Evolutionary conservation across 2,888 invertebrate species (phyloP), one percentile per base, ranked within the genome.

Genomic region (Dexiosoma caninum): DNA sequence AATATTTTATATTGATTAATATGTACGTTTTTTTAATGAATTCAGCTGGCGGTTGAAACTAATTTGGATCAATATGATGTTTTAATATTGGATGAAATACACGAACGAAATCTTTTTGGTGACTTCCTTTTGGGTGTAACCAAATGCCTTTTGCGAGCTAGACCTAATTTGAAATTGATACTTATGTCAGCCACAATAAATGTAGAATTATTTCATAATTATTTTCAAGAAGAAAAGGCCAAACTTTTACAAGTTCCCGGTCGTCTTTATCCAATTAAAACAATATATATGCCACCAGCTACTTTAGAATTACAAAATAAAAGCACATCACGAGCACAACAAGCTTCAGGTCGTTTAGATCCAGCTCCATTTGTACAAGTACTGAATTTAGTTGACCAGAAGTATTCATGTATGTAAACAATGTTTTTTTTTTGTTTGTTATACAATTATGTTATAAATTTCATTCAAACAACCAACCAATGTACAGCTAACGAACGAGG

Each of bases 181-280:
- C 93, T 99, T 0, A 99, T 99, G 99, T 98, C 98, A 0, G 99
- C 99, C 12, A 99, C 99, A 0, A 99, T 99, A 74, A 99, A 99
- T 91, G 95, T 99, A 27, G 93, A 97, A 83, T 91, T 99, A n/a
- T 99, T 99, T 89, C 93, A 94, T 82, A 92, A 94, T 83, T 99
- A 98, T 89, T 99, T 99, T 86, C 90, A 93, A 2, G 92, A 93
- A 2, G 95, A 97, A 87, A 92, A 94, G 49, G 96, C 96, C 49
- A 94, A 94, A 75, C 93, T 97, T 62, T 93, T 98, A 84, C 94
- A 97, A 94, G 97, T 99, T 14, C 99, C 99, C 6, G 99, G 99
- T 0, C 92, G 99, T 64, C 91, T 99, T 37, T 97, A 95, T 91
- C 97, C 98, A 0, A 99, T 99, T 83, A 95, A 97, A 87, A 91